phyloP scores from a whole-genome alignment of 2,113 vertebrate genomes.

The Oxyruncus cristatus region DNA sequence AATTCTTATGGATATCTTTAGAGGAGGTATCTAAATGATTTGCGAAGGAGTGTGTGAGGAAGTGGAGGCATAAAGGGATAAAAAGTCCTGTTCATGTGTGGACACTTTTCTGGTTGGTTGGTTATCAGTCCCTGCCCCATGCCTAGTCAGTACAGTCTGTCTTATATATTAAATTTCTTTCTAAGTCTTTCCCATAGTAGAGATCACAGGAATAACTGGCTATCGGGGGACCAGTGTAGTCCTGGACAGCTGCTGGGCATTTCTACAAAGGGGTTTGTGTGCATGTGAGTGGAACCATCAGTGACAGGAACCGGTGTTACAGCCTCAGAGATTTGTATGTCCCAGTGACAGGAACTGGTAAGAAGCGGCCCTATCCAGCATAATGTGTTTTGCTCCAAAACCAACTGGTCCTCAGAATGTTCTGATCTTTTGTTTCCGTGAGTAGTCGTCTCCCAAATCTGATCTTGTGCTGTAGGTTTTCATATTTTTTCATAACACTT shows the following conservation, averaged over 20 bases:
- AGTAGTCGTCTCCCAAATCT: not conserved
- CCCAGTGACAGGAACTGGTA: not conserved
- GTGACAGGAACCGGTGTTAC: rapidly evolving
- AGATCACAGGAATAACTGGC: not conserved
- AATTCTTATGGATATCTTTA: not conserved
- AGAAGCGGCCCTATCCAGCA: not conserved
- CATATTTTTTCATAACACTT: not conserved
- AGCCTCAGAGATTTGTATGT: not conserved
- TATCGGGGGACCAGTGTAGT: not conserved
- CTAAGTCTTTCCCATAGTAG: not conserved
- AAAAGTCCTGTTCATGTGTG: not conserved
- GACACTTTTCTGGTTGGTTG: not conserved
- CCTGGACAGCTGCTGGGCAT: not conserved
- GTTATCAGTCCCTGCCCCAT: not conserved
- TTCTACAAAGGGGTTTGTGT: rapidly evolving
- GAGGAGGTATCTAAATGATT: not conserved
- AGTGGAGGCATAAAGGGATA: not conserved
- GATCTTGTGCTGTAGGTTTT: not conserved
- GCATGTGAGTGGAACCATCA: not conserved
- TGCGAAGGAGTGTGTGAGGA: not conserved
- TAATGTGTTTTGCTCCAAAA: not conserved
- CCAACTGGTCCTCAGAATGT: not conserved
- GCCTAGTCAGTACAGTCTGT: not conserved
- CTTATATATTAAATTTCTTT: not conserved
- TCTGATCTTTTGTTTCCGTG: not conserved